A percentile compares a stretch with the other conserved stretches of the same genome.
These are phyloP conservation scores for Clarias magur DNA, from an alignment of 2,113 vertebrate genomes.

Conservation along the genomic window DNA sequence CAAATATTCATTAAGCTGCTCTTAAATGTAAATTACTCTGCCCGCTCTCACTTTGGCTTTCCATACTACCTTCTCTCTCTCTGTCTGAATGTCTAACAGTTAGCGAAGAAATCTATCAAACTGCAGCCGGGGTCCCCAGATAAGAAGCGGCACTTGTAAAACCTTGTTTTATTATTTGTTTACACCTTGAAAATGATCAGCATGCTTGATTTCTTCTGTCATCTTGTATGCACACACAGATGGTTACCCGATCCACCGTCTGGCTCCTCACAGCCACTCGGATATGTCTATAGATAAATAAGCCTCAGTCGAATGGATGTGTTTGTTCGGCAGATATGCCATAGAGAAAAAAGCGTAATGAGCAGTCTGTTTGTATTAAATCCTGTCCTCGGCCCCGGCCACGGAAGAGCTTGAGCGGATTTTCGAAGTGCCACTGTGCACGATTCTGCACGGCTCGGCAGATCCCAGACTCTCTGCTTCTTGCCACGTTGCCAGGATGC, in stretches of 20 bases:
- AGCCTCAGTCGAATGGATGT: not conserved
- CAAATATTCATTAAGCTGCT: slow-evolving; percentile 61
- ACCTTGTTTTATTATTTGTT: slow-evolving; percentile 16
- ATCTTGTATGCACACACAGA: slow-evolving; percentile 43
- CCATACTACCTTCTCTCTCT: not conserved
- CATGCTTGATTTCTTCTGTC: slow-evolving; percentile 22
- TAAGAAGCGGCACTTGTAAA: not conserved
- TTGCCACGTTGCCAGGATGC: slow-evolving; percentile 53
- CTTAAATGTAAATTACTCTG: slow-evolving; percentile 54
- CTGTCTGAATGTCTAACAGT: not conserved
- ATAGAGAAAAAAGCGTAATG: slow-evolving; percentile 25
- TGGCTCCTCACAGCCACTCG: slow-evolving; percentile 18
- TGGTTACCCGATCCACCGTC: slow-evolving; percentile 26
- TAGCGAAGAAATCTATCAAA: slow-evolving; percentile 17
- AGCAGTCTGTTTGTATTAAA: slow-evolving; percentile 22
- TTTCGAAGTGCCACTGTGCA: slow-evolving; percentile 34
- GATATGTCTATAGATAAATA: slow-evolving; percentile 25
- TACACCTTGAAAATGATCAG: slow-evolving; percentile 32
- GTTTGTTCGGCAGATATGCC: slow-evolving; percentile 7
- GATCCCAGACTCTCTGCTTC: slow-evolving; percentile 12
- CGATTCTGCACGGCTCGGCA: slow-evolving; percentile 45
- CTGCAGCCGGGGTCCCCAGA: not conserved
- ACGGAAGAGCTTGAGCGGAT: not conserved
- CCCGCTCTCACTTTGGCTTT: slow-evolving; percentile 12
- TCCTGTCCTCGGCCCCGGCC: not conserved